Conservation (phyloP, 2,888 invertebrate species). For the Drosophila neotestacea region DNA sequence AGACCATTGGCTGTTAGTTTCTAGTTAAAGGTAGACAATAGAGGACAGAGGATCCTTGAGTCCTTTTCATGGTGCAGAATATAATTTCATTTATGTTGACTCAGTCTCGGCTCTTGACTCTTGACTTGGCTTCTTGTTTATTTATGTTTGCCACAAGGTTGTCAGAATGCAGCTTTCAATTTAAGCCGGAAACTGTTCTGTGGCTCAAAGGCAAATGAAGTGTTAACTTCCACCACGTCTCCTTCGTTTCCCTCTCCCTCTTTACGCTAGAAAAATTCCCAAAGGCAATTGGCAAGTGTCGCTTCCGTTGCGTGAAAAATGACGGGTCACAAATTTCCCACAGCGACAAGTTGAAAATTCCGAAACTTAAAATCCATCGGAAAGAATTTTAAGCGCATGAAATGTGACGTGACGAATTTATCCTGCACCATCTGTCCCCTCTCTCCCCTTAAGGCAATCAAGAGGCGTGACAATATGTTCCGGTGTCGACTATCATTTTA, state of each 20-base stretch:
- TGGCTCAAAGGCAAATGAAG: slow-evolving; percentile 57
- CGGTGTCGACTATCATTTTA: slow-evolving; percentile 43
- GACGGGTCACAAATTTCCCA: slow-evolving; percentile 22
- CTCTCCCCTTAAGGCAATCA: slow-evolving; percentile 11
- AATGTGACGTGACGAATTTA: slow-evolving; percentile 38
- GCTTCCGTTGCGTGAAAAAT: slow-evolving; percentile 46
- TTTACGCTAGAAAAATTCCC: slow-evolving; percentile 25
- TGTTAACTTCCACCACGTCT: slow-evolving; percentile 42
- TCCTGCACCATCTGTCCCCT: not conserved
- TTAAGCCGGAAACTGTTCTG: slow-evolving; percentile 33
- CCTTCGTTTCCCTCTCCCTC: not conserved
- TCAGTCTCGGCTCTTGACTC: slow-evolving; percentile 4
- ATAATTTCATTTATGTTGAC: slow-evolving; percentile 61
- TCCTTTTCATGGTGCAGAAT: slow-evolving; percentile 21
- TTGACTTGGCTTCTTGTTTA: slow-evolving; percentile 44
- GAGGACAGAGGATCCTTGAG: not conserved
- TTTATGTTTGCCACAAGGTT: slow-evolving; percentile 43
- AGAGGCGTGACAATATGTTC: slow-evolving; percentile 46
- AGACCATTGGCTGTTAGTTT: slow-evolving; percentile 23
- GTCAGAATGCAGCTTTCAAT: slow-evolving; percentile 17
- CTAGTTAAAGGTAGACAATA: slow-evolving; percentile 6
- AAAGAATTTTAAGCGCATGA: slow-evolving; percentile 20
- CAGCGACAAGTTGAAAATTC: not conserved
- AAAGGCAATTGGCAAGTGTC: slow-evolving; percentile 59
- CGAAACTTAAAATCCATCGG: slow-evolving; percentile 19